These are phyloP conservation scores for Aphaenogaster ashmeadi DNA, from an alignment of 1,140 invertebrate species.

Conservation along the genomic window DNA sequence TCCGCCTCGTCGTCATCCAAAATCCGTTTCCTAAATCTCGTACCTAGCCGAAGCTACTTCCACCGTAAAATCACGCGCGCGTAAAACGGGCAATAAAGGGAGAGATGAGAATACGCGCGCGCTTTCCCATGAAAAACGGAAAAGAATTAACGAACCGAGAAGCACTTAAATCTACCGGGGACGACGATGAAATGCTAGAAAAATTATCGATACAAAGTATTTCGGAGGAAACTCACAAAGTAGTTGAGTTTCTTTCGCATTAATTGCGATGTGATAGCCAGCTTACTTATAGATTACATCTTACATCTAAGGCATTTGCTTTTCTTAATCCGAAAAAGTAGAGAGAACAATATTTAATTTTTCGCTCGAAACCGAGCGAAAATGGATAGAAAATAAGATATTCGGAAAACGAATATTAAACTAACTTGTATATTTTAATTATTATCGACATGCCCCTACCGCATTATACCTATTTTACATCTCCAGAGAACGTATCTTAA, in stretches of 20 bases:
- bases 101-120: neutral
- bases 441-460: constrained; percentile 8
- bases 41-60: constrained; percentile 56
- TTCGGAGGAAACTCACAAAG: neutral
- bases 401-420: neutral
- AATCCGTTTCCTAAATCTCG: constrained; percentile 62
- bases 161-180: constrained; percentile 15
- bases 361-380: neutral
- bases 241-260: neutral
- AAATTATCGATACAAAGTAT: constrained; percentile 22
- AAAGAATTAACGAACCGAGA: constrained; percentile 25
- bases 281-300: neutral
- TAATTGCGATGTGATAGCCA: neutral
- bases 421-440: constrained; percentile 17
- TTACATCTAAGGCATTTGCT: neutral
- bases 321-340: neutral
- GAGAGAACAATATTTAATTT: too few species aligned
- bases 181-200: neutral
- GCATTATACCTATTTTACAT: neutral
- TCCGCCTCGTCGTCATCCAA: constrained; percentile 53
- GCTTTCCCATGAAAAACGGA: constrained; percentile 16
- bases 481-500: neutral
- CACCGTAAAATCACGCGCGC: constrained; percentile 48
- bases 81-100: constrained; percentile 58
- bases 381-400: neutral